Evolutionary conservation across 2,797 vertebrate genomes (phyloP).

Genomic region (Acrossocheilus fasciatus): DNA sequence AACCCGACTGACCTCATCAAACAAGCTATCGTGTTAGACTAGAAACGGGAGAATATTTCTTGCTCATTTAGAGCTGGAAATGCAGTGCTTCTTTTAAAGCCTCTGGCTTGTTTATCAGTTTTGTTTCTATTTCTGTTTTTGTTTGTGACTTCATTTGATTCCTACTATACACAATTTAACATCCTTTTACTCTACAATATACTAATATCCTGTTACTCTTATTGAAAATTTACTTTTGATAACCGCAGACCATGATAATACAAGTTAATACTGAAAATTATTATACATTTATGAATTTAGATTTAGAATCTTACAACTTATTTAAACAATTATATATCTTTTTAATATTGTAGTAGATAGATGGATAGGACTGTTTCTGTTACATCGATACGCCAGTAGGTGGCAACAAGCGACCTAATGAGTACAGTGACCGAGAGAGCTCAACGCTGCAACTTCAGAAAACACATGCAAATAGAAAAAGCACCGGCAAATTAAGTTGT

Average conservation of each 20-base stretch:
- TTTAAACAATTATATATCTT: not conserved
- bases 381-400: not conserved
- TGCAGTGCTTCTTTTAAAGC: conserved; percentile 6
- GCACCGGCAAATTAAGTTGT: too few species aligned
- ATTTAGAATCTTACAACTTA: not conserved
- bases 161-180: not conserved
- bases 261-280: not conserved
- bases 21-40: not conserved
- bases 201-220: not conserved
- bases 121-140: not conserved
- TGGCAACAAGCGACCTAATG: not conserved
- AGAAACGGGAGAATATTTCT: not conserved
- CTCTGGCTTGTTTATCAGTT: conserved; percentile 6
- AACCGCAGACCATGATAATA: not conserved
- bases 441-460: too few species aligned
- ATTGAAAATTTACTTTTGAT: not conserved
- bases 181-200: not conserved
- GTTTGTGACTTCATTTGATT: conserved; percentile 7
- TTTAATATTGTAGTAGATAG: not conserved
- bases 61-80: conserved; percentile 30
- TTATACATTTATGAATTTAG: not conserved
- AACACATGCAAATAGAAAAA: too few species aligned
- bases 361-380: not conserved
- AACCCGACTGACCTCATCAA: conserved; percentile 22
- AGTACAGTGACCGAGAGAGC: too few species aligned